These are phyloP conservation scores for Scolopax bukidnonensis DNA, from an alignment of 2,797 vertebrate species.

Conservation along the genomic window DNA sequence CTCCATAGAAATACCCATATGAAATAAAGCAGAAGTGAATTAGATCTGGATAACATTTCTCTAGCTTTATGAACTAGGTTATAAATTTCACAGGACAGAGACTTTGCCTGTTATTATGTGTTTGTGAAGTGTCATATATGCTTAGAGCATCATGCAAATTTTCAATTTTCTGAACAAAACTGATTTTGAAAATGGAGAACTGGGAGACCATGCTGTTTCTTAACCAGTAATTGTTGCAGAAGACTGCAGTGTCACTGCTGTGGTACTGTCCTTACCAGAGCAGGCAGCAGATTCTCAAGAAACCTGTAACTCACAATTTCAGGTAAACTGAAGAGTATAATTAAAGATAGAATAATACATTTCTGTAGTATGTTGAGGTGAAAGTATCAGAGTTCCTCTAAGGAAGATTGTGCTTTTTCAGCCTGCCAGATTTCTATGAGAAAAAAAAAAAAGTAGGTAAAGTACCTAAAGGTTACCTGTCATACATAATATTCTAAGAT, in stretches of 20 bases:
- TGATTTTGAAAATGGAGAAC: not conserved
- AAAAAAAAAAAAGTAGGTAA: not conserved
- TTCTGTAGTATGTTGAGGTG: not conserved
- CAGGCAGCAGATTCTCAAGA: not conserved
- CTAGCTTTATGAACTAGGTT: not conserved
- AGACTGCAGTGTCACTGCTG: not conserved
- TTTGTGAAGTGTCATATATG: not conserved
- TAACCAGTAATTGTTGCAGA: not conserved
- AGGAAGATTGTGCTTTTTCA: not conserved
- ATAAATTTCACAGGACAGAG: not conserved
- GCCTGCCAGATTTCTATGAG: not conserved
- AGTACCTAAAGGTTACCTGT: conserved; percentile 8
- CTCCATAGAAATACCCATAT: not conserved
- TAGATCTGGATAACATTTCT: not conserved
- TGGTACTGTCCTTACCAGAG: not conserved
- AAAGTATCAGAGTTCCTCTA: not conserved
- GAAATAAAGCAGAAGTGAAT: not conserved
- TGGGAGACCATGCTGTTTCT: not conserved
- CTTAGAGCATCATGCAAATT: not conserved
- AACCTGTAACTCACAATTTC: not conserved
- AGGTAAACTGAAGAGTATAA: not conserved
- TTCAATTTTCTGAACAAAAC: not conserved
- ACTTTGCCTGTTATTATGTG: not conserved
- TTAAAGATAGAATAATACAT: not conserved
- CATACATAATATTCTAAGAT: conserved; percentile 2